Percentiles rank a stretch among this genome's conserved stretches.
Evolutionary conservation across 2,113 vertebrate genomes (phyloP).

Genomic region (Reinhardtius hippoglossoides): DNA sequence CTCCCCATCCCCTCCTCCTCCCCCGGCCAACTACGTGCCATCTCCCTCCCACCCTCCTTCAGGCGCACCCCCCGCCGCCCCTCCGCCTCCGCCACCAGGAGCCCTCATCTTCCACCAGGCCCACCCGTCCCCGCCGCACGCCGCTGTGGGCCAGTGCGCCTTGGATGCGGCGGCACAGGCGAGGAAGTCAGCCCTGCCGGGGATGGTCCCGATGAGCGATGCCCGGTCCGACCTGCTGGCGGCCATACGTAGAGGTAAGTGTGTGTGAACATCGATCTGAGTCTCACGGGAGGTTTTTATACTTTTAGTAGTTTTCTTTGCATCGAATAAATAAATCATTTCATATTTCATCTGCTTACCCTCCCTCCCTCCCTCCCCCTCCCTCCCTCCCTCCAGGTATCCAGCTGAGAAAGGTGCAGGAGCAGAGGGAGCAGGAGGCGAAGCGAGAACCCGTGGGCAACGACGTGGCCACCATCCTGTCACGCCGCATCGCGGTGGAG

Average conservation of each 20-base stretch:
- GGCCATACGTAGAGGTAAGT: constrained; percentile 90
- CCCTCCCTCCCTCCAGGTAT: constrained; percentile 81
- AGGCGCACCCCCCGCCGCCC: constrained; percentile 71
- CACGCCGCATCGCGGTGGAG: constrained; percentile 92
- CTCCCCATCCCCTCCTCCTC: constrained; percentile 84
- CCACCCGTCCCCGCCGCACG: constrained; percentile 79
- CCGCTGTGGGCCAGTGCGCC: constrained; percentile 62
- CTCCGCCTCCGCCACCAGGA: constrained; percentile 59
- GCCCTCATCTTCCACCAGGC: constrained; percentile 49
- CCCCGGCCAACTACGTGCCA: constrained; percentile 80
- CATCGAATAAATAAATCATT: background rate
- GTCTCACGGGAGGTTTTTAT: no score
- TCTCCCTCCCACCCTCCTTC: constrained; percentile 80
- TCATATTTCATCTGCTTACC: background rate
- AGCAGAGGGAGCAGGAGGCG: constrained; percentile 93
- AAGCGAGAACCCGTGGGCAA: constrained; percentile 93
- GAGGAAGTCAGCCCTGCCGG: constrained; percentile 85
- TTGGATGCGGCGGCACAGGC: constrained; percentile 61
- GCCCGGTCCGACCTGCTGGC: constrained; percentile 93
- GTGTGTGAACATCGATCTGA: no score
- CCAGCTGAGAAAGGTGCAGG: constrained; percentile 95
- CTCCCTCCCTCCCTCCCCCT: background rate
- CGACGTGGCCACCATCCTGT: constrained; percentile 93
- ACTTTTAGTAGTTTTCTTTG: background rate
- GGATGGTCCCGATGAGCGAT: constrained; percentile 91